Base-by-base conservation (phyloP, 2,888 invertebrate genomes). In the Herminia tarsipennalis region DNA sequence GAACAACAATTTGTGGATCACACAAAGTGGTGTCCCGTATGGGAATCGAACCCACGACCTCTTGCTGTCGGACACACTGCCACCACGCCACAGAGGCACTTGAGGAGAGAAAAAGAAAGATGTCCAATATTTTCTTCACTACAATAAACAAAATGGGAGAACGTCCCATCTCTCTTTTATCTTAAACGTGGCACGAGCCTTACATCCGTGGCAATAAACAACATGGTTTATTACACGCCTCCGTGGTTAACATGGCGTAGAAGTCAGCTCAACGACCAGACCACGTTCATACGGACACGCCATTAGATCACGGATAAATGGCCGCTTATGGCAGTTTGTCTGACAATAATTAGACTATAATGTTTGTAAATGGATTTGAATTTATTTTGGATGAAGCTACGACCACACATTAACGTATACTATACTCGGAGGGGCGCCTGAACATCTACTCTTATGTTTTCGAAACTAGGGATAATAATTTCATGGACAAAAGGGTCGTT, bases 151-250 rank as follows among this genome's bases (percentile, higher is more conserved):
- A 34, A n/a, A 16, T 12, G 8, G 13, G 18, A 27, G 20, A 36
- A 36, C 25, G 18, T 20, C 8, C 21, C 35, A 37, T 40, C 21
- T 32, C 13, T 39, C 49, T 39, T n/a, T n/a, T 45, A 45, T 55
- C 47, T 33, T 27, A 17, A 13, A 27, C 17, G 21, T 24, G 18
- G 35, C 30, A 47, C 56, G 50, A 32, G 27, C 51, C 33, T 61
- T 54, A 48, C 53, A 56, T 45, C 53, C 62, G 57, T 33, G 58
- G 70, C 58, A 58, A 73, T 81, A 78, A 81, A 80, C 73, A 66
- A 59, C 46, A 49, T 44, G 62, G 49, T 78, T 78, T 80, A 80
- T 79, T 72, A 62, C 48, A 48, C 47, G 56, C 57, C 56, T 62
- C 54, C 42, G 48, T 51, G 52, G 56, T 58, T 53, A 58, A 61